Evolutionary conservation across 2,888 invertebrate species (phyloP).

Genomic region (Calliphora vomitoria): DNA sequence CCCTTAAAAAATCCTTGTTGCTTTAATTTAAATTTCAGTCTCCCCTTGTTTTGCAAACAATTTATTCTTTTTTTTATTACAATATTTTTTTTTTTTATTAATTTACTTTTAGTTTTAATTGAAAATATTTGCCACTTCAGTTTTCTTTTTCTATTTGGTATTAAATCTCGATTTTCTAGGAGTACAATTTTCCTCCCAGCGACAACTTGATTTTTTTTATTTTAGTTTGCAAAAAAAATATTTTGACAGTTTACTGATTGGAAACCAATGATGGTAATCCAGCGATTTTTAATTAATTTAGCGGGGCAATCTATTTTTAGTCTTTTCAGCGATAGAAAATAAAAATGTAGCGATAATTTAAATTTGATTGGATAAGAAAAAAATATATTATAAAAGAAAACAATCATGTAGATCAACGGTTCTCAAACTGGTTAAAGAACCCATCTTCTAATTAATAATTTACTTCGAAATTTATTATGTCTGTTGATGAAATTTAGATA

Average conservation of each 20-base stretch:
- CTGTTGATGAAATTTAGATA: no score
- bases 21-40: neutral
- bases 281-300: neutral
- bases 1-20: conserved; percentile 34
- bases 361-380: no score
- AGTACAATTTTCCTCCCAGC: conserved; percentile 43
- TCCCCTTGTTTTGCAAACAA: neutral
- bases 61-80: neutral
- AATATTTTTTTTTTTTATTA: neutral
- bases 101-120: conserved; percentile 4
- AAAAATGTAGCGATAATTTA: no score
- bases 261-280: conserved; percentile 18
- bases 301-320: no score
- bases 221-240: conserved; percentile 46
- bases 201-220: conserved; percentile 62
- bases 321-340: no score
- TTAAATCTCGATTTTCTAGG: conserved; percentile 28
- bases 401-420: no score
- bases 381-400: no score
- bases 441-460: no score
- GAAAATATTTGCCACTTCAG: neutral
- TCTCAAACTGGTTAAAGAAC: no score
- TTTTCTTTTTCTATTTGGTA: conserved; percentile 6
- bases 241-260: conserved; percentile 68
- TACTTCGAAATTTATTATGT: no score